Evolutionary conservation across 1,140 invertebrate genomes (phyloP), one percentile per base, ranked within the genome.

Genomic region (Heliconius himera): DNA sequence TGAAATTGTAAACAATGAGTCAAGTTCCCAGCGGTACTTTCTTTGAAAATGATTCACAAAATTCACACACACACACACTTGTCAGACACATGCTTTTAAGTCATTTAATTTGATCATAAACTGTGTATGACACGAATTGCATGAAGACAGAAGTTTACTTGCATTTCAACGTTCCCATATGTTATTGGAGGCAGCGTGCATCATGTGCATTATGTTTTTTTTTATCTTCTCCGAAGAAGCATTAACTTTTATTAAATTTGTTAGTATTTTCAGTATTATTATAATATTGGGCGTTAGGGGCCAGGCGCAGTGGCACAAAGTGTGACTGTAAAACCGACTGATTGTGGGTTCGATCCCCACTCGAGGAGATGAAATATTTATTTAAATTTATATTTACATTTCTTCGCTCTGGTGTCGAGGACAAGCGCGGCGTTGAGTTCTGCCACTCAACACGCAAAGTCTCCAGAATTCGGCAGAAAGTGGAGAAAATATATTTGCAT

Each of bases 61-160:
- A 71, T 71, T 9, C 29, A 71, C 56, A 22, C 54, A n/a, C 8
- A 33, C 66, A 60, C 54, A 70, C 70, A 70, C 36, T 36, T 33
- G 36, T 46, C 20, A 11, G 38, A 60, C 26, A 76, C 49, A 22
- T 70, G 74, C 33, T 70, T 49, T 76, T 33, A 77, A 54, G 29
- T 77, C 38, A 77, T 77, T 26, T 77, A 77, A 77, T 77, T 71
- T 77, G 26, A 33, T 77, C 76, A 66, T 77, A 77, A 77, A 77
- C 71, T 36, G 66, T 22, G 70, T 20, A 66, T 41, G 74, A 72
- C 49, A 46, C 16, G 26, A 66, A 26, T 3, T 26, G 60, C 16
- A n/a, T 66, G 26, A 13, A 66, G 41, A 46, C 41, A 46, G 13
- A 3, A 9, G 22, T 66, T 66, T 11, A 56, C 54, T 66, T 22